phyloP scores from a whole-genome alignment of 2,113 vertebrate species.

The Melozone crissalis region DNA sequence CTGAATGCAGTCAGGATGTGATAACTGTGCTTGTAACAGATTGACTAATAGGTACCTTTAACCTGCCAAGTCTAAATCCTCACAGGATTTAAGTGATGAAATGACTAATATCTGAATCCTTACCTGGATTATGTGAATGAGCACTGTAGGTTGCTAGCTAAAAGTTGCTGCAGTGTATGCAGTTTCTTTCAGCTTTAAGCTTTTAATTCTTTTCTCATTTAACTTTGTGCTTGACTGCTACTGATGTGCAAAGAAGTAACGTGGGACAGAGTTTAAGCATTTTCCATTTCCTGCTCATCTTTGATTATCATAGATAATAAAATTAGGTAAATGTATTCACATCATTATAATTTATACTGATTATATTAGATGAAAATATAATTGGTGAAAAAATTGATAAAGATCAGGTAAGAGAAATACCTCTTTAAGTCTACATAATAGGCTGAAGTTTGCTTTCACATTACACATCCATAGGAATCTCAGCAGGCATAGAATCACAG shows the following conservation, averaged over 20 bases:
- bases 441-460: neutral
- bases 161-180: neutral
- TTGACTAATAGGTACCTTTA: neutral
- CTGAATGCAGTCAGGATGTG: neutral
- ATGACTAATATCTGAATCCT: neutral
- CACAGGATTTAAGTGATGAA: neutral
- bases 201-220: neutral
- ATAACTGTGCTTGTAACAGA: neutral
- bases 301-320: neutral
- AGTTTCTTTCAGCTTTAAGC: neutral
- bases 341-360: neutral
- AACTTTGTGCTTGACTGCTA: neutral
- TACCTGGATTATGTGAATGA: neutral
- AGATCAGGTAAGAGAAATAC: neutral
- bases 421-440: neutral
- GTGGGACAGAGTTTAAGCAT: neutral
- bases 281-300: neutral
- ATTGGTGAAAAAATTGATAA: neutral
- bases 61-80: neutral
- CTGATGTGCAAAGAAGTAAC: neutral
- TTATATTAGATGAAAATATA: neutral
- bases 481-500: neutral
- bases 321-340: neutral
- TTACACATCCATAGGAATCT: neutral
- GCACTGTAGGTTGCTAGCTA: neutral